Evolutionary conservation across 2,888 invertebrate species (phyloP).

Genomic region (Phasia obesa): DNA sequence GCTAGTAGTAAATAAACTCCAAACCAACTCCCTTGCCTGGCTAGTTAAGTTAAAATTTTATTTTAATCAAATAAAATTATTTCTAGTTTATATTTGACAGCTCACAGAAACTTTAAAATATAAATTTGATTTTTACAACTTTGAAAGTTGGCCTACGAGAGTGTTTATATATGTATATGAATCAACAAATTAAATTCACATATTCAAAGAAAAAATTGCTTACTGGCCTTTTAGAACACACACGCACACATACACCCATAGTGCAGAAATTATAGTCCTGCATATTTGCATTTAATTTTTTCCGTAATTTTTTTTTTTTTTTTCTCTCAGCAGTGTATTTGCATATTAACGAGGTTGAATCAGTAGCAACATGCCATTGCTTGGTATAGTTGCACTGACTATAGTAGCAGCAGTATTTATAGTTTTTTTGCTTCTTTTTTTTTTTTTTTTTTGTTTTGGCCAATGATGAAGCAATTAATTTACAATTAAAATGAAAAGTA

Average conservation of each 20-base stretch:
- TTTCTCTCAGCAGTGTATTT: constrained; percentile 29
- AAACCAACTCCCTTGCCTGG: no score
- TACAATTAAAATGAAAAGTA: constrained; percentile 80
- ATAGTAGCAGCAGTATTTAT: constrained; percentile 35
- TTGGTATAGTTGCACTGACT: constrained; percentile 5
- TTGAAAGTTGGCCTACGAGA: background rate
- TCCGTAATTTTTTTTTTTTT: background rate
- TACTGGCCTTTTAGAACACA: constrained; percentile 6
- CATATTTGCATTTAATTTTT: constrained; percentile 29
- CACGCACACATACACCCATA: background rate
- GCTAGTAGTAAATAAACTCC: no score
- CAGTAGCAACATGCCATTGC: constrained; percentile 50
- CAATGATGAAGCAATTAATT: constrained; percentile 81
- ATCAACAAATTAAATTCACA: constrained; percentile 12
- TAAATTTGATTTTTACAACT: background rate
- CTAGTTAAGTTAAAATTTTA: no score
- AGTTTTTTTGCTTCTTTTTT: no score
- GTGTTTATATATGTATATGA: background rate
- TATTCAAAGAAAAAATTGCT: background rate
- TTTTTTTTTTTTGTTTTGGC: constrained; percentile 67
- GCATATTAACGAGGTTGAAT: constrained; percentile 59
- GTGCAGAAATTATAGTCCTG: constrained; percentile 1
- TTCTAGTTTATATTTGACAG: no score
- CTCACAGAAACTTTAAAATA: background rate
- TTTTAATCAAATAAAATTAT: no score